Conservation (phyloP, 2,888 invertebrate species). For the Notocelia uddmanniana region DNA sequence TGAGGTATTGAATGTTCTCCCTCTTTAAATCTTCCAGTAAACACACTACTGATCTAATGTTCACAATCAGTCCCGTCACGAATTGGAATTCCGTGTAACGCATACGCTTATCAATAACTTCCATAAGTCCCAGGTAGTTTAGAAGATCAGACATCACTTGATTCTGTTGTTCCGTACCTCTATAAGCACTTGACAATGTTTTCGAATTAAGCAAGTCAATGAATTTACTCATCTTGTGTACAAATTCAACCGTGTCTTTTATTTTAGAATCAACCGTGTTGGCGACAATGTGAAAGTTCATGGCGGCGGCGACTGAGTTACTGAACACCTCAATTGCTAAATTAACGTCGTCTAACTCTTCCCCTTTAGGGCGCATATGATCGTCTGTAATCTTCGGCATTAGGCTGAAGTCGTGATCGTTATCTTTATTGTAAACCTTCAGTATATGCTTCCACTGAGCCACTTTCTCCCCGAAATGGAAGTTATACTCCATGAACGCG, state of each 20-base stretch:
- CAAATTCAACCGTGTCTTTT: slow-evolving; percentile 9
- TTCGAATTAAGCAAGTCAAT: not conserved
- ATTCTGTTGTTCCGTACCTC: slow-evolving; percentile 16
- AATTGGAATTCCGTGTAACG: not conserved
- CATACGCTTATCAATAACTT: slow-evolving; percentile 4
- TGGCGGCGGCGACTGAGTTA: slow-evolving; percentile 4
- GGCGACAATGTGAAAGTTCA: slow-evolving; percentile 1
- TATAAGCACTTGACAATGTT: not conserved
- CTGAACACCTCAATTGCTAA: slow-evolving; percentile 15
- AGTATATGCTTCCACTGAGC: slow-evolving; percentile 18
- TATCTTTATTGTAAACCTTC: slow-evolving; percentile 13
- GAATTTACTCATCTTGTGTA: slow-evolving; percentile 15
- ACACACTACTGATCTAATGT: not conserved
- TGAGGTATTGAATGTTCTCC: not conserved
- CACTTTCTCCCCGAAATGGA: slow-evolving; percentile 2
- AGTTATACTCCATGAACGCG: not conserved
- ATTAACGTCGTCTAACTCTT: not conserved
- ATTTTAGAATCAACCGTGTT: not conserved
- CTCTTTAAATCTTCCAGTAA: slow-evolving; percentile 1
- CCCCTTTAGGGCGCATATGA: slow-evolving; percentile 1
- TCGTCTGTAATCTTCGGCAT: slow-evolving; percentile 15
- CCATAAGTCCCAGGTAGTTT: not conserved
- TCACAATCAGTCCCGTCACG: slow-evolving; percentile 6
- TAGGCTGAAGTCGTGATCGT: not conserved
- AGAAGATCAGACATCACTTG: slow-evolving; percentile 1